Evolutionary conservation across 2,113 vertebrate genomes (phyloP).

Genomic region (Mellivora capensis): DNA sequence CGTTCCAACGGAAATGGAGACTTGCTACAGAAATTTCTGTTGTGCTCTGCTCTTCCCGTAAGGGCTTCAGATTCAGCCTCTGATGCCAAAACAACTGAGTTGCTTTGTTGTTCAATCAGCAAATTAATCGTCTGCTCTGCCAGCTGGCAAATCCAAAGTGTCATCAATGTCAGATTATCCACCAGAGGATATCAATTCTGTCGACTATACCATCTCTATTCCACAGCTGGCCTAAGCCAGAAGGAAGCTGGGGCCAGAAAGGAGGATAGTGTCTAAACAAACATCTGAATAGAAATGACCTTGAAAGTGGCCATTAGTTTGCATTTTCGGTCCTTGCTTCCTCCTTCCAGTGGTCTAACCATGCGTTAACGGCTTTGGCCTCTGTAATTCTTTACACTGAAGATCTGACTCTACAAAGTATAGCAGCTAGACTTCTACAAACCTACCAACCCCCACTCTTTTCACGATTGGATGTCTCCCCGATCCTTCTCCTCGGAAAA

Average conservation of each 20-base stretch:
- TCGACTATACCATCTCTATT: not conserved
- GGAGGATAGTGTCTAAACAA: not conserved
- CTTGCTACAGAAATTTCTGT: not conserved
- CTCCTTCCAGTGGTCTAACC: not conserved
- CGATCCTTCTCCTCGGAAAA: constrained; percentile 42
- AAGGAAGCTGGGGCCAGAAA: constrained; percentile 1
- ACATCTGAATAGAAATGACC: constrained; percentile 9
- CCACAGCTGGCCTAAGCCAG: constrained; percentile 4
- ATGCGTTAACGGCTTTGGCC: not conserved
- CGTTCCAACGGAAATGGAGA: constrained; percentile 3
- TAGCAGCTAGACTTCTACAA: constrained; percentile 32
- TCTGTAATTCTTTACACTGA: constrained; percentile 18
- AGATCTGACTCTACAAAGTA: constrained; percentile 21
- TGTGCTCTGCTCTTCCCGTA: constrained; percentile 8
- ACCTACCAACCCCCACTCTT: not conserved
- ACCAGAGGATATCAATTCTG: constrained; percentile 16
- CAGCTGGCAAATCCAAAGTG: constrained; percentile 46
- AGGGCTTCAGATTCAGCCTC: constrained; percentile 47
- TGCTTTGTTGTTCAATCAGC: constrained; percentile 36
- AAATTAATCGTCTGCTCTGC: constrained; percentile 38
- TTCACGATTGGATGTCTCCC: not conserved
- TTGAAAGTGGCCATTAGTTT: not conserved
- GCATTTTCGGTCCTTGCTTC: not conserved
- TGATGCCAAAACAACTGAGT: constrained; percentile 42
- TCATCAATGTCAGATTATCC: not conserved